Conservation (phyloP, 2,113 vertebrate species). For the Lamprologus lemairii region DNA sequence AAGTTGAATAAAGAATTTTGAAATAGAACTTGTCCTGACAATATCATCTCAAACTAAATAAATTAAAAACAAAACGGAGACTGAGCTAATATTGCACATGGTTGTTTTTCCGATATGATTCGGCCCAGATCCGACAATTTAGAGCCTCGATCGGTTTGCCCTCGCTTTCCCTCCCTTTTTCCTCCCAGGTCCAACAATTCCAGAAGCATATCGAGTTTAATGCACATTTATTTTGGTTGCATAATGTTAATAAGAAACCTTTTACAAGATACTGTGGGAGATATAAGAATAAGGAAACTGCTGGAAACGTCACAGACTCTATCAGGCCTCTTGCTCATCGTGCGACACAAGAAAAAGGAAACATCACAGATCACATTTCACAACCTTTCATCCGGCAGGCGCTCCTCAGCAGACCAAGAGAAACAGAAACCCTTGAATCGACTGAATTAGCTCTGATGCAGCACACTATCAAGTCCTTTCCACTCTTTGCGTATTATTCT, state of each 20-base stretch:
- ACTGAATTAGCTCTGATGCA: slow-evolving; percentile 44
- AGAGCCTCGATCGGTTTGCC: slow-evolving; percentile 1
- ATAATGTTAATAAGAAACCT: slow-evolving; percentile 74
- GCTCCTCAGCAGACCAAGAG: slow-evolving; percentile 47
- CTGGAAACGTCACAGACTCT: slow-evolving; percentile 54
- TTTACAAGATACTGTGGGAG: slow-evolving; percentile 72
- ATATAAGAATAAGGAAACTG: slow-evolving; percentile 70
- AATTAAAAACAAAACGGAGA: slow-evolving; percentile 65
- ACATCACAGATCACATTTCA: slow-evolving; percentile 49
- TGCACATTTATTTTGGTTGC: slow-evolving; percentile 83
- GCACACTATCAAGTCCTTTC: slow-evolving; percentile 33
- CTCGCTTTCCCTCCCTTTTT: background rate
- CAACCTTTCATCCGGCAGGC: slow-evolving; percentile 33
- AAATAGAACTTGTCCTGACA: slow-evolving; percentile 56
- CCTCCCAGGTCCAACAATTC: slow-evolving; percentile 22
- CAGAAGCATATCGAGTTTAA: slow-evolving; percentile 71
- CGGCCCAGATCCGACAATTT: slow-evolving; percentile 48
- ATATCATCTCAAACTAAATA: slow-evolving; percentile 66
- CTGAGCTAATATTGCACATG: slow-evolving; percentile 75
- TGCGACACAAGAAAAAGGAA: slow-evolving; percentile 54
- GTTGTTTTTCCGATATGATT: slow-evolving; percentile 60
- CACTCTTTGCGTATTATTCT: slow-evolving; percentile 15
- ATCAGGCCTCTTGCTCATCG: slow-evolving; percentile 51
- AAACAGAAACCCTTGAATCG: slow-evolving; percentile 5
- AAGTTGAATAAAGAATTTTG: slow-evolving; percentile 48